Evolutionary conservation across 2,113 vertebrate species (phyloP).

Genomic region (Bungarus multicinctus): DNA sequence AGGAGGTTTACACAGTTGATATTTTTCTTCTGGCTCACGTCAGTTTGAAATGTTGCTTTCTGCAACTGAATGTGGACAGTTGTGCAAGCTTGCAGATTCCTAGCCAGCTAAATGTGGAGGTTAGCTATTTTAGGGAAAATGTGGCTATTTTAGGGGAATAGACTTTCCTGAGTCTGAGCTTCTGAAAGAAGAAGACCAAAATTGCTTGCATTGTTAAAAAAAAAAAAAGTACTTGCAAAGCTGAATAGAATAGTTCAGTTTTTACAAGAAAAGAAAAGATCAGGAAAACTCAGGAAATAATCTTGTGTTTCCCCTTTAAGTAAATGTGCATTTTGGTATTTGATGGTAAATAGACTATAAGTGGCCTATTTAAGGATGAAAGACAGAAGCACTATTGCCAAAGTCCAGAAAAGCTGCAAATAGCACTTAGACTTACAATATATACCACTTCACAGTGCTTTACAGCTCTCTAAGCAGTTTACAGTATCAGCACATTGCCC

Average conservation of each 20-base stretch:
- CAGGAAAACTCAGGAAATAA: not conserved
- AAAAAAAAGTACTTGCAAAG: not conserved
- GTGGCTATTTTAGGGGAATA: not conserved
- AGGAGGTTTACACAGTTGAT: not conserved
- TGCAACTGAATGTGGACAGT: not conserved
- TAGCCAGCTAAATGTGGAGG: conserved; percentile 1
- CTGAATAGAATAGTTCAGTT: not conserved
- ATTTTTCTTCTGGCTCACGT: not conserved
- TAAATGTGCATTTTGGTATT: not conserved
- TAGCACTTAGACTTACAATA: no score
- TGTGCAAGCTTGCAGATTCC: conserved; percentile 16
- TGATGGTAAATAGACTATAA: not conserved
- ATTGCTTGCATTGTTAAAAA: not conserved
- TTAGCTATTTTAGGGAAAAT: not conserved
- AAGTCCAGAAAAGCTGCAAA: not conserved
- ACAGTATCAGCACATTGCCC: no score
- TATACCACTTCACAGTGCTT: no score
- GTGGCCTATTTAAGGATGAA: not conserved
- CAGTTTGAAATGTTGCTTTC: conserved; percentile 1
- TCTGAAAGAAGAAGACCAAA: not conserved
- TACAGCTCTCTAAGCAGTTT: no score
- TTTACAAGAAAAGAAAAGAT: not conserved
- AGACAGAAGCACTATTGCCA: not conserved
- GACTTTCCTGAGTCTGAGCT: not conserved
- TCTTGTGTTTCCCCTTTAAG: no score